Base-by-base conservation (phyloP, 2,888 invertebrate genomes). In the Mesodorylaimus sp. region DNA sequence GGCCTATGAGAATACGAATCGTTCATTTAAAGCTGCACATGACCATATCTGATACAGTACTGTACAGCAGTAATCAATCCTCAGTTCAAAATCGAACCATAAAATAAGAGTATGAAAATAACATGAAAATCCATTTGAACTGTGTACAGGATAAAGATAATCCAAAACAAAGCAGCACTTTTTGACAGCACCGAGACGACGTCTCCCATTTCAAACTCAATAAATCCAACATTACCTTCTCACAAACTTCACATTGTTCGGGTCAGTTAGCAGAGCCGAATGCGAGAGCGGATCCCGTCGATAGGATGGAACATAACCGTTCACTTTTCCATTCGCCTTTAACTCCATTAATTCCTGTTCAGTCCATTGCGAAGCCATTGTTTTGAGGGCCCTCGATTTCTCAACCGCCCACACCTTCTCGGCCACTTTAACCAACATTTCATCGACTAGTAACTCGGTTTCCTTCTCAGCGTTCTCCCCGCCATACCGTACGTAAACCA, bases 221-320 rank as follows among this genome's bases (percentile, higher is more conserved):
- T n/a, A n/a, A n/a, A n/a, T n/a, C n/a, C n/a, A n/a, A n/a, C n/a
- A n/a, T n/a, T n/a, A n/a, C n/a, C n/a, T n/a, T n/a, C n/a, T n/a
- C n/a, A 39, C 41, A 39, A 39, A 39, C 19, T n/a, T n/a, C 21
- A 39, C 41, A 39, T 39, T 39, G 23, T n/a, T 39, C 21, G 23
- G 10, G 21, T 39, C 41, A 13, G 5, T 39, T 23, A 39, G 41
- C 19, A 7, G 7, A 39, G 21, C 16, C 21, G 41, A 10, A 39
- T 39, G 21, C 19, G 7, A 7, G 10, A 23, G 16, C 19, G 41
- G 41, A 5, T 19, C 21, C 5, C 41, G 21, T 39, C 19, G 16
- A n/a, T 21, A 5, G 7, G 16, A 5, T 7, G 41, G 10, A n/a
- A 5, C 23, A 39, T 21, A 39, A n/a, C 41, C 41, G 21, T 7